Conservation (phyloP, 2,113 vertebrate genomes). For the Micronycteris hirsuta region DNA sequence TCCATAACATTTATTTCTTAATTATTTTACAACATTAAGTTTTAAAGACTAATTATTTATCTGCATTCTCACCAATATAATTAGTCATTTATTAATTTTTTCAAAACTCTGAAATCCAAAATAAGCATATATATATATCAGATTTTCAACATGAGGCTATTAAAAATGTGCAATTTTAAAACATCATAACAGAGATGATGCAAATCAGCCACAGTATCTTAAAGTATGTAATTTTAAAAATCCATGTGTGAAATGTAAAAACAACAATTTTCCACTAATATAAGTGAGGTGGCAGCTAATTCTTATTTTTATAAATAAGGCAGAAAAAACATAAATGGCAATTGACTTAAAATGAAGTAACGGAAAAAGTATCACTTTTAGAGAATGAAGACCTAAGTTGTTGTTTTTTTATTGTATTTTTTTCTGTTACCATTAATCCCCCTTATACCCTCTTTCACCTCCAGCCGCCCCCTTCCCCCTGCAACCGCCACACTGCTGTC, state of each 20-base stretch:
- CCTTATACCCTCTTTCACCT: too few species aligned
- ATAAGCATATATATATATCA: slow-evolving; percentile 15
- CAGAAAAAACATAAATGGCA: not conserved
- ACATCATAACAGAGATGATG: not conserved
- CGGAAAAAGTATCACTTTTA: not conserved
- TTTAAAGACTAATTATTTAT: slow-evolving; percentile 39
- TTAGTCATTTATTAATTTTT: slow-evolving; percentile 48
- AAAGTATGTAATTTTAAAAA: not conserved
- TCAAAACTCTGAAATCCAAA: slow-evolving; percentile 51
- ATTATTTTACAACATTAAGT: slow-evolving; percentile 44
- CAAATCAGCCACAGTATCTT: not conserved
- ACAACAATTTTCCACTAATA: not conserved
- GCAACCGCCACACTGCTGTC: too few species aligned
- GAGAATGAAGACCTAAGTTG: not conserved
- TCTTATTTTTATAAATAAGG: not conserved
- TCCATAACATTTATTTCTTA: slow-evolving; percentile 43
- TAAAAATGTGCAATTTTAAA: not conserved
- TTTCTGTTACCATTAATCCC: too few species aligned
- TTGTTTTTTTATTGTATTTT: not conserved
- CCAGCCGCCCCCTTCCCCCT: too few species aligned
- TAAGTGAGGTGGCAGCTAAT: not conserved
- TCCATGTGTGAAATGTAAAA: slow-evolving; percentile 16
- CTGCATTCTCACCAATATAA: slow-evolving; percentile 12
- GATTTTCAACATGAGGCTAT: slow-evolving; percentile 23
- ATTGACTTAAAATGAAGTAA: slow-evolving; percentile 20